phyloP scores from a whole-genome alignment of 2,888 invertebrate species.

The Clusia tigrina region DNA sequence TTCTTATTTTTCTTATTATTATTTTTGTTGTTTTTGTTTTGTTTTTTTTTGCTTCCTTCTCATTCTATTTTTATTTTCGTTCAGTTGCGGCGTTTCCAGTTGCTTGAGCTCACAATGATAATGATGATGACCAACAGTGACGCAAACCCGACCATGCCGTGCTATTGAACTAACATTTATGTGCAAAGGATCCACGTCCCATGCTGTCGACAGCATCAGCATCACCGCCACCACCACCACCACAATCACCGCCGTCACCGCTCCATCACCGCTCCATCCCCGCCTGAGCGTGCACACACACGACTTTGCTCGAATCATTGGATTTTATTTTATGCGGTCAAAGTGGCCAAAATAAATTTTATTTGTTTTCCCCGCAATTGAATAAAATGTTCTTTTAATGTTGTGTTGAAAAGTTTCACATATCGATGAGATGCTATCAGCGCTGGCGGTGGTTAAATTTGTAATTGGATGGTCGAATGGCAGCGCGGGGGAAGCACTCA shows the following conservation, averaged over 20 bases:
- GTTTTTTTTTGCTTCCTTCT: conserved; percentile 21
- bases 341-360: conserved; percentile 56
- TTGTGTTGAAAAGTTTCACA: conserved; percentile 26
- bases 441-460: background rate
- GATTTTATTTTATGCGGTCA: conserved; percentile 55
- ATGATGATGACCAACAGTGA: conserved; percentile 47
- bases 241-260: background rate
- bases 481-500: no score
- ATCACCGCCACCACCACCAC: background rate
- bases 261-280: conserved; percentile 22
- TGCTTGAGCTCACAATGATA: conserved; percentile 50
- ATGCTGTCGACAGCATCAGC: conserved; percentile 18
- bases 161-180: background rate
- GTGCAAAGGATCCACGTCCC: background rate
- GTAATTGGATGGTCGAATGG: background rate
- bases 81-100: conserved; percentile 52
- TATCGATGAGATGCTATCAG: conserved; percentile 3
- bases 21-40: conserved; percentile 43
- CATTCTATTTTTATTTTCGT: background rate
- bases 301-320: conserved; percentile 51
- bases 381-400: conserved; percentile 58
- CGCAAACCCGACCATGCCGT: background rate
- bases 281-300: conserved; percentile 31
- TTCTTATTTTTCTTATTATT: no score
- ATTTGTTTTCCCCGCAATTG: conserved; percentile 60